These are phyloP conservation scores for Drosophila ercepeae DNA, from an alignment of 1,140 invertebrate genomes.

Conservation along the genomic window DNA sequence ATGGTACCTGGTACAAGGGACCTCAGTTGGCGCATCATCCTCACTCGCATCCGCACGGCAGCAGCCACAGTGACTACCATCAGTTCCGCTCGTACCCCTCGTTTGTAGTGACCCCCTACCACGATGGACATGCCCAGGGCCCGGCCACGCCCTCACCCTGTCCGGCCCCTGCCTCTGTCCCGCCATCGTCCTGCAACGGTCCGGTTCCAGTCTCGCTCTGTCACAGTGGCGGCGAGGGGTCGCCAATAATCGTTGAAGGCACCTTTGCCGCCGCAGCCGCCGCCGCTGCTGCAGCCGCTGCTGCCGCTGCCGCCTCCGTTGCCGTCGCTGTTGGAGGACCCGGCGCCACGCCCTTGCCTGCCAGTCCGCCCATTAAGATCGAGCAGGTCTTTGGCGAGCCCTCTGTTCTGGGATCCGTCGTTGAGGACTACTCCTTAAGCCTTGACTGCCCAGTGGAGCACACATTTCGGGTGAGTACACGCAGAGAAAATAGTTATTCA, in stretches of 20 bases:
- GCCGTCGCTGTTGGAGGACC: conserved; percentile 35
- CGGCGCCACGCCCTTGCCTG: conserved; percentile 35
- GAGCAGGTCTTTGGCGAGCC: conserved; percentile 76
- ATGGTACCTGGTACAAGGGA: conserved; percentile 84
- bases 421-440: conserved; percentile 73
- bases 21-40: conserved; percentile 82
- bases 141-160: conserved; percentile 63
- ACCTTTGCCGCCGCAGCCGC: conserved; percentile 48
- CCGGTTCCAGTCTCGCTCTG: conserved; percentile 37
- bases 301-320: conserved; percentile 46
- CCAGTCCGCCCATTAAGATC: conserved; percentile 78
- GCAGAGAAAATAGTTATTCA: neutral
- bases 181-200: conserved; percentile 44
- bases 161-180: conserved; percentile 49
- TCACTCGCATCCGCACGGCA: conserved; percentile 57
- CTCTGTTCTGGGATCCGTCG: conserved; percentile 49
- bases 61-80: conserved; percentile 60
- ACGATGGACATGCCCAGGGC: conserved; percentile 64
- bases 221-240: conserved; percentile 46
- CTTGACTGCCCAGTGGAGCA: conserved; percentile 70
- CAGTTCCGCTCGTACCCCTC: conserved; percentile 82
- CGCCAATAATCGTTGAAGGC: conserved; percentile 74
- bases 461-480: conserved; percentile 69
- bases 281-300: conserved; percentile 54
- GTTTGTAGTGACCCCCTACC: conserved; percentile 79